Conservation (phyloP, 2,113 vertebrate species). For the Chlorocebus sabaeus region DNA sequence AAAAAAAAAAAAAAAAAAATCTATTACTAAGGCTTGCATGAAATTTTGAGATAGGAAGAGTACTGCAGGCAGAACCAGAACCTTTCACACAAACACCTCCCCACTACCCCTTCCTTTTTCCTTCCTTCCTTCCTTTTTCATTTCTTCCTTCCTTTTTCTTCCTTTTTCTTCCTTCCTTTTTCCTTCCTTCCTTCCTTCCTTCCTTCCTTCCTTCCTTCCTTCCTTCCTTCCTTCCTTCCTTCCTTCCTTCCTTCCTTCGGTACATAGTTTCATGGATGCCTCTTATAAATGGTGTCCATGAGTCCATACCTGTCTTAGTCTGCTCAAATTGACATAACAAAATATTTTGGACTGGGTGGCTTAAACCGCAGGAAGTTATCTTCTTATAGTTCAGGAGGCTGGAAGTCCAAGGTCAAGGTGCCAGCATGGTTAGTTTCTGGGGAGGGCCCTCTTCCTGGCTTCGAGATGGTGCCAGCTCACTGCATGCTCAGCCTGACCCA, state of each 20-base stretch:
- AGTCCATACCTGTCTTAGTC: not conserved
- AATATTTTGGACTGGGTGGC: too few species aligned
- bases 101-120: not conserved
- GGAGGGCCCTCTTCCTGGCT: not conserved
- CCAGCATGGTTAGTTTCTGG: not conserved
- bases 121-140: not conserved
- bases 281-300: not conserved
- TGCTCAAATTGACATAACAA: too few species aligned
- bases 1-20: not conserved
- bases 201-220: not conserved
- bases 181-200: not conserved
- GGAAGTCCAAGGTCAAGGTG: not conserved
- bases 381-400: not conserved
- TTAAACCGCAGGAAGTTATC: not conserved
- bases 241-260: not conserved
- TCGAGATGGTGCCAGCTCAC: not conserved
- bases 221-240: not conserved
- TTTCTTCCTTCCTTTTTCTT: not conserved
- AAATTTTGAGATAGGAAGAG: conserved; percentile 20
- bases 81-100: not conserved
- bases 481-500: not conserved
- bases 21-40: not conserved
- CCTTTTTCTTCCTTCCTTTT: not conserved
- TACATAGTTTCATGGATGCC: not conserved
- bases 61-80: not conserved